These are phyloP conservation scores for Anabacerthia variegaticeps DNA, from an alignment of 2,797 vertebrate species.

Conservation along the genomic window DNA sequence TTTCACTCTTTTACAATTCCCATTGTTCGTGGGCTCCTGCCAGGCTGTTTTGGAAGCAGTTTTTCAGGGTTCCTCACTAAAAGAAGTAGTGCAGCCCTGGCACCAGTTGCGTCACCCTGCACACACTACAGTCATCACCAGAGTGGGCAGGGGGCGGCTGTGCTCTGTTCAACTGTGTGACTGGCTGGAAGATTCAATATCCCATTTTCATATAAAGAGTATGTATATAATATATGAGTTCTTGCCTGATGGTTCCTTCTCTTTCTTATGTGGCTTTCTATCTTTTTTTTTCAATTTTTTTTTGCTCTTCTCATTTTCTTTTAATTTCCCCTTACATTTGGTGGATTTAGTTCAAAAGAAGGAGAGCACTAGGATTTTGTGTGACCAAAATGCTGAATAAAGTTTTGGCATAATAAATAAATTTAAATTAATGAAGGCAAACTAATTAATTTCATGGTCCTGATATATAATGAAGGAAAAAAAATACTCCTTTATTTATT, in stretches of 20 bases:
- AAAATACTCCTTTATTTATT: background rate
- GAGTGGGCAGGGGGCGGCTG: background rate
- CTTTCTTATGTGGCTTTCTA: background rate
- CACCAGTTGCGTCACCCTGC: accelerated
- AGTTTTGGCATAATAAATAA: background rate
- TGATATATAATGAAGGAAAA: background rate
- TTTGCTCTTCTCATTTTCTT: background rate
- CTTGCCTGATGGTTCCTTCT: background rate
- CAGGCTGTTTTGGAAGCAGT: background rate
- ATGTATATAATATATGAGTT: background rate
- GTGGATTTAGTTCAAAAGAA: background rate
- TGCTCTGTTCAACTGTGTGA: background rate
- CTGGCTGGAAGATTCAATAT: background rate
- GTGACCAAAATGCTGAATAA: background rate
- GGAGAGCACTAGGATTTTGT: background rate
- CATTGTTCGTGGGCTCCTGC: background rate
- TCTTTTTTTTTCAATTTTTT: background rate
- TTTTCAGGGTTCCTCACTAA: background rate
- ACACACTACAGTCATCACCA: background rate
- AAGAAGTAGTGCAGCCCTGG: background rate
- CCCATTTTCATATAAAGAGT: background rate
- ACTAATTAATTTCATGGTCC: background rate
- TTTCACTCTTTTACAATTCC: background rate
- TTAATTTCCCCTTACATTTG: background rate
- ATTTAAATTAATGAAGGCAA: background rate